phyloP scores from a whole-genome alignment of 2,113 vertebrate genomes.

The Grallaria varia region DNA sequence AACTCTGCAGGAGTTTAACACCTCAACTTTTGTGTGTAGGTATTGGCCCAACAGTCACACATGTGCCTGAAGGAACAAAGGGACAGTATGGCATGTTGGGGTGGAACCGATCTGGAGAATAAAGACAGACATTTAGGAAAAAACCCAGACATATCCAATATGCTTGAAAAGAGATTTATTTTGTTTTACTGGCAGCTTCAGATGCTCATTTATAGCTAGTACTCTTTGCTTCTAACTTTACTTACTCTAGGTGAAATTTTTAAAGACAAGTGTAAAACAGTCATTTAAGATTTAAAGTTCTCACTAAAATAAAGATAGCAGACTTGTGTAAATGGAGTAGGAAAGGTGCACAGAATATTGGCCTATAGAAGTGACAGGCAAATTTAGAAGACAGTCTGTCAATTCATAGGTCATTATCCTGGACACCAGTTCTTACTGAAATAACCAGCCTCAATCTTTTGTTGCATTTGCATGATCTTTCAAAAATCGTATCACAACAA shows the following conservation, averaged over 20 bases:
- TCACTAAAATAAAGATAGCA: not conserved
- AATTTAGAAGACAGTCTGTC: conserved; percentile 70
- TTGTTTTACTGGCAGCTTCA: not conserved
- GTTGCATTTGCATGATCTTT: not conserved
- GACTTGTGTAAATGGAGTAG: not conserved
- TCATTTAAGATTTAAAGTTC: not conserved
- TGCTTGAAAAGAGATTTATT: conserved; percentile 37
- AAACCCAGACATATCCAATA: not conserved
- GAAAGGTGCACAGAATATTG: conserved; percentile 72
- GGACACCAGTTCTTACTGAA: conserved; percentile 32
- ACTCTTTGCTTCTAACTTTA: not conserved
- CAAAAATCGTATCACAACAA: not conserved
- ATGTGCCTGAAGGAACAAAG: not conserved
- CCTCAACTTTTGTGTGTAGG: not conserved
- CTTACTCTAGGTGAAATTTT: not conserved
- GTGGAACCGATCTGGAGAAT: not conserved
- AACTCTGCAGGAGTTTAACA: not conserved
- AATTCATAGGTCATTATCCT: conserved; percentile 86
- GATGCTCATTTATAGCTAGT: not conserved
- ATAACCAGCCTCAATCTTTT: not conserved
- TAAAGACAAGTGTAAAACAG: not conserved
- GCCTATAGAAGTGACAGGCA: conserved; percentile 85
- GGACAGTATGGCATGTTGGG: not conserved
- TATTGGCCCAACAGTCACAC: not conserved
- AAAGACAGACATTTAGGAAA: not conserved